Evolutionary conservation across 2,113 vertebrate genomes (phyloP).

Genomic region (Zingel zingel): DNA sequence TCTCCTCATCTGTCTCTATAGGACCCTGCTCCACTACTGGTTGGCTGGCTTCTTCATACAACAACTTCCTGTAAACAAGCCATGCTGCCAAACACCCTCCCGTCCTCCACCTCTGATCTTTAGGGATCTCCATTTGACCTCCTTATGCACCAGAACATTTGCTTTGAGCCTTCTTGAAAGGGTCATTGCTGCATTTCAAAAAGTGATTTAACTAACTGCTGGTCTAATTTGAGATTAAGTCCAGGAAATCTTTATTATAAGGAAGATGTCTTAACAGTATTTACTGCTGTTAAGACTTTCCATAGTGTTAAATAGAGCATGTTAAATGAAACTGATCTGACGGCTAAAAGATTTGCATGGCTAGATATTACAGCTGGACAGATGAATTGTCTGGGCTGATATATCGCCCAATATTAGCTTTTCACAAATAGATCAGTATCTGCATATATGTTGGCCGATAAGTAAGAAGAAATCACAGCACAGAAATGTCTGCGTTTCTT

Average conservation of each 20-base stretch:
- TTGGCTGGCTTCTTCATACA: conserved; percentile 79
- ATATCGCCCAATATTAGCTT: background rate
- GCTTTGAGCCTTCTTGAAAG: conserved; percentile 46
- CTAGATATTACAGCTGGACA: background rate
- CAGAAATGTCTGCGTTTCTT: background rate
- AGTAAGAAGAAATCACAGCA: background rate
- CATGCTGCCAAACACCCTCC: conserved; percentile 71
- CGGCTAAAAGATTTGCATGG: too few relatives aligned
- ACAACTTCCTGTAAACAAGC: conserved; percentile 86
- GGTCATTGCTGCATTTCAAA: conserved; percentile 50
- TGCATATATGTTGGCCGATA: background rate
- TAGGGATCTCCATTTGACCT: conserved; percentile 72
- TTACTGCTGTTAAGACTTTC: conserved; percentile 3
- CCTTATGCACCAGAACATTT: conserved; percentile 67
- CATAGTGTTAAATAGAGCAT: conserved; percentile 7
- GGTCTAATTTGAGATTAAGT: conserved; percentile 50
- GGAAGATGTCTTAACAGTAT: conserved; percentile 18
- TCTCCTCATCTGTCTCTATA: conserved; percentile 79
- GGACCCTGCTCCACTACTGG: conserved; percentile 69
- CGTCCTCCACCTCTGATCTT: conserved; percentile 77
- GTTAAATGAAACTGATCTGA: background rate
- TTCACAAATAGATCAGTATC: background rate
- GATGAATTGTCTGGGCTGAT: background rate
- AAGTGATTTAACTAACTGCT: conserved; percentile 55
- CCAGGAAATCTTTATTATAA: conserved; percentile 47